phyloP scores from a whole-genome alignment of 2,888 invertebrate genomes.

The Diarsia rubi region DNA sequence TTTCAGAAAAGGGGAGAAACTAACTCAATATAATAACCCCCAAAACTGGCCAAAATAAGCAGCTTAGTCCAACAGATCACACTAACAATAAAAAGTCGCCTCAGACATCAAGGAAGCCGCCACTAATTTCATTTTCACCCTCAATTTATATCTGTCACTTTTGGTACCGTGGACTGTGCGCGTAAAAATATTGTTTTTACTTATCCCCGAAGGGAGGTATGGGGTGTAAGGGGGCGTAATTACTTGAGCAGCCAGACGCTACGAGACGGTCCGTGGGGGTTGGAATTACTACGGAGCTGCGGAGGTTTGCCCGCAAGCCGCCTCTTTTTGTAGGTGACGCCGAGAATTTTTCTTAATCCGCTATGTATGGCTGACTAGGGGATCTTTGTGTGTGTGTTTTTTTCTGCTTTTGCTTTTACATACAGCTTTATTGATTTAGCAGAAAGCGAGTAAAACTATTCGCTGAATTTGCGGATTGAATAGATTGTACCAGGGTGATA shows the following conservation, averaged over 20 bases:
- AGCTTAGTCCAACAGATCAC: constrained; percentile 61
- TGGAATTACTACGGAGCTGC: constrained; percentile 78
- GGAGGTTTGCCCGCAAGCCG: constrained; percentile 77
- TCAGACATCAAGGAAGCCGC: constrained; percentile 78
- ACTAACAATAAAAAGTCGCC: constrained; percentile 73
- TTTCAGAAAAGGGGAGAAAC: background rate
- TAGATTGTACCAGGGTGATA: constrained; percentile 30
- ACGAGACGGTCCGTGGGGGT: constrained; percentile 81
- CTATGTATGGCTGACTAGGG: constrained; percentile 63
- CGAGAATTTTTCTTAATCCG: constrained; percentile 83
- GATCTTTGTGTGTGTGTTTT: constrained; percentile 57
- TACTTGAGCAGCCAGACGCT: constrained; percentile 88
- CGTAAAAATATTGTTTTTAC: constrained; percentile 91
- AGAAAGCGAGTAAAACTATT: constrained; percentile 43
- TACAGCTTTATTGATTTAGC: constrained; percentile 52
- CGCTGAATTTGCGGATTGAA: constrained; percentile 4
- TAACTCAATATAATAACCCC: constrained; percentile 11
- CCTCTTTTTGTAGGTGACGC: constrained; percentile 82
- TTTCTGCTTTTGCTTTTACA: constrained; percentile 52
- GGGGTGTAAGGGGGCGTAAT: constrained; percentile 82
- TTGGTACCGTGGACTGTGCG: constrained; percentile 85
- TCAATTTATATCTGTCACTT: constrained; percentile 90
- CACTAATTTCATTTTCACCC: constrained; percentile 87
- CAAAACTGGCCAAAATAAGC: constrained; percentile 37
- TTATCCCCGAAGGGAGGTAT: constrained; percentile 82